phyloP scores from a whole-genome alignment of 2,113 vertebrate species.

The Egretta garzetta region DNA sequence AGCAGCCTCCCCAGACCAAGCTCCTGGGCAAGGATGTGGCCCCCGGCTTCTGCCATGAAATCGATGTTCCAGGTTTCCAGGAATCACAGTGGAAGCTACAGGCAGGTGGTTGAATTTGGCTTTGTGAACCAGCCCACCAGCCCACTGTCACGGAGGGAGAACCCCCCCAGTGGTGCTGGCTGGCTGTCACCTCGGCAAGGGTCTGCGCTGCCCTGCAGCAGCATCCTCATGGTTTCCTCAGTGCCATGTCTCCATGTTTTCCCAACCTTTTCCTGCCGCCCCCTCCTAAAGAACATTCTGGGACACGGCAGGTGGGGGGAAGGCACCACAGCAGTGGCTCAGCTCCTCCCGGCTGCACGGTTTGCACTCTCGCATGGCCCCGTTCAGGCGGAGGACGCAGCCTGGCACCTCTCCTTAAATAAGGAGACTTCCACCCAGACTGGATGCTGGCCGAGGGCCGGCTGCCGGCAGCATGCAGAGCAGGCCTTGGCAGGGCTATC shows the following conservation, averaged over 20 bases:
- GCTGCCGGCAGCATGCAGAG: not conserved
- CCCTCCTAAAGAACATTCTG: not conserved
- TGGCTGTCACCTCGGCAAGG: not conserved
- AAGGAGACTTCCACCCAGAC: not conserved
- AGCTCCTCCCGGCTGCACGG: not conserved
- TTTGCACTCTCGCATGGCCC: not conserved
- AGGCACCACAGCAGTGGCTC: not conserved
- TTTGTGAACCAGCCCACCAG: not conserved
- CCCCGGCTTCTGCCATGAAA: not conserved
- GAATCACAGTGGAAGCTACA: not conserved
- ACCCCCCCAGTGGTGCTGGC: not conserved
- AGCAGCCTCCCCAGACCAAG: not conserved
- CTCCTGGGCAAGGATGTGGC: rapidly evolving
- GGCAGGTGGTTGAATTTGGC: not conserved
- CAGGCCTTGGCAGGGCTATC: not conserved
- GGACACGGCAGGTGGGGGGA: not conserved
- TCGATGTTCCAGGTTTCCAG: rapidly evolving
- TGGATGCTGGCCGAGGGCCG: rapidly evolving
- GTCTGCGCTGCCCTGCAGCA: not conserved
- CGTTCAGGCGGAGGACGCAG: not conserved
- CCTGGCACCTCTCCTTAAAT: not conserved
- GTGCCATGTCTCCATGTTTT: not conserved
- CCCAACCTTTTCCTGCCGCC: not conserved
- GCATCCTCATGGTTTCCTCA: not conserved
- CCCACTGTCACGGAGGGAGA: not conserved